phyloP scores from a whole-genome alignment of 2,888 invertebrate genomes.

The Andrena haemorrhoa region DNA sequence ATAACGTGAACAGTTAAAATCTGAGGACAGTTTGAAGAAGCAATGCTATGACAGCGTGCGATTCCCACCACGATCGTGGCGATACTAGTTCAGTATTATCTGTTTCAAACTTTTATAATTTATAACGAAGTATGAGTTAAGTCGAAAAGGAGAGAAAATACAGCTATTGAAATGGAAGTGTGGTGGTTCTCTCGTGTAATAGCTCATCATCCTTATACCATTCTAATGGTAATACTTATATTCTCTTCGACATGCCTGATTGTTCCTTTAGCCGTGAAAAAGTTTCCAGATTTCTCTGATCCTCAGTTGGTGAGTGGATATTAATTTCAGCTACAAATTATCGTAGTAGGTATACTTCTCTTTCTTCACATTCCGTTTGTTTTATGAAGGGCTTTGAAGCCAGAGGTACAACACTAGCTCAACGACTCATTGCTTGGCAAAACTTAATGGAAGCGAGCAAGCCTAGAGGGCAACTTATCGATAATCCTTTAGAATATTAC shows the following conservation, averaged over 20 bases:
- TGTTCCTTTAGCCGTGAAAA: slow-evolving; percentile 88
- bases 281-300: slow-evolving; percentile 93
- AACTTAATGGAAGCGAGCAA: slow-evolving; percentile 92
- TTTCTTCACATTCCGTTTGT: neutral
- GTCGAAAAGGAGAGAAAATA: slow-evolving; percentile 5
- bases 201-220: slow-evolving; percentile 89
- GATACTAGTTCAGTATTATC: neutral
- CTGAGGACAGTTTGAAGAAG: slow-evolving; percentile 1
- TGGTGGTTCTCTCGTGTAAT: slow-evolving; percentile 88
- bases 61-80: slow-evolving; percentile 1
- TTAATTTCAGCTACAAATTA: neutral
- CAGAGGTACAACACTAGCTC: slow-evolving; percentile 93
- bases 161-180: slow-evolving; percentile 61
- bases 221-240: slow-evolving; percentile 88
- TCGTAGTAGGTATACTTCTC: neutral
- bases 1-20: slow-evolving; percentile 1
- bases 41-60: slow-evolving; percentile 21
- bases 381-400: slow-evolving; percentile 94
- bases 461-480: slow-evolving; percentile 89
- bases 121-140: slow-evolving; percentile 41
- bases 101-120: slow-evolving; percentile 15
- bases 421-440: slow-evolving; percentile 93
- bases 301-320: slow-evolving; percentile 90
- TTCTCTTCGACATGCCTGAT: slow-evolving; percentile 89
- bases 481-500: slow-evolving; percentile 88